phyloP scores from a whole-genome alignment of 1,140 invertebrate species.

The Drosophila pectinifera region DNA sequence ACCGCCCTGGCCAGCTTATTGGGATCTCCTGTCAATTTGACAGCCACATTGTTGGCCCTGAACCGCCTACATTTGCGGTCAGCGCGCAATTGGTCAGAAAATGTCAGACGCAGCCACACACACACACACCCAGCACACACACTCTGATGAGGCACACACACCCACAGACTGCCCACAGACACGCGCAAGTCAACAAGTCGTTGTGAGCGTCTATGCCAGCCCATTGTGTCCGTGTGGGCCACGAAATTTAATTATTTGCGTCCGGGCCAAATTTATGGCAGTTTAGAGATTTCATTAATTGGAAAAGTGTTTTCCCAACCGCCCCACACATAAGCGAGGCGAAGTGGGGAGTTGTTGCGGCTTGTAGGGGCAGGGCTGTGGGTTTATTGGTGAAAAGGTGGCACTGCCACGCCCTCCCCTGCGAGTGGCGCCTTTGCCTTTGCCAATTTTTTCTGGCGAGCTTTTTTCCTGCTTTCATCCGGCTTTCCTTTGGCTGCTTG shows the following conservation, averaged over 20 bases:
- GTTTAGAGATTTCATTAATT: conserved; percentile 85
- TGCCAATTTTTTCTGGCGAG: conserved; percentile 55
- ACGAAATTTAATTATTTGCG: conserved; percentile 83
- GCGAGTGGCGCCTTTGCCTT: conserved; percentile 31
- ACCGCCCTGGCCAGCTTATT: conserved; percentile 9
- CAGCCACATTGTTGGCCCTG: conserved; percentile 42
- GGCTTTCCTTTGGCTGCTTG: conserved; percentile 36
- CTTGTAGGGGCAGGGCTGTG: too few species aligned
- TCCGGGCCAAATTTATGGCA: conserved; percentile 80
- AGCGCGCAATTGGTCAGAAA: conserved; percentile 57
- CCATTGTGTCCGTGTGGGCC: conserved; percentile 42
- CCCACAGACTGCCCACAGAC: conserved; percentile 13
- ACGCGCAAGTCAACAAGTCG: conserved; percentile 70
- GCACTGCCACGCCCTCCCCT: conserved; percentile 6
- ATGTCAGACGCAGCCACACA: conserved; percentile 54
- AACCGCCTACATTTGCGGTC: conserved; percentile 65
- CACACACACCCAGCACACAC: neutral
- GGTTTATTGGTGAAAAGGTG: conserved; percentile 5
- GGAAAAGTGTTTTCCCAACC: conserved; percentile 78
- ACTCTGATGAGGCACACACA: neutral
- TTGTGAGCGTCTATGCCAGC: conserved; percentile 17
- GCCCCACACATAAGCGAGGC: conserved; percentile 2
- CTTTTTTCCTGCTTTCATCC: conserved; percentile 45
- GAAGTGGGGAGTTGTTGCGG: neutral
- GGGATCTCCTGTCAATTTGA: conserved; percentile 49